These are phyloP conservation scores for Eupeodes corollae DNA, from an alignment of 1,140 invertebrate genomes.

Conservation along the genomic window DNA sequence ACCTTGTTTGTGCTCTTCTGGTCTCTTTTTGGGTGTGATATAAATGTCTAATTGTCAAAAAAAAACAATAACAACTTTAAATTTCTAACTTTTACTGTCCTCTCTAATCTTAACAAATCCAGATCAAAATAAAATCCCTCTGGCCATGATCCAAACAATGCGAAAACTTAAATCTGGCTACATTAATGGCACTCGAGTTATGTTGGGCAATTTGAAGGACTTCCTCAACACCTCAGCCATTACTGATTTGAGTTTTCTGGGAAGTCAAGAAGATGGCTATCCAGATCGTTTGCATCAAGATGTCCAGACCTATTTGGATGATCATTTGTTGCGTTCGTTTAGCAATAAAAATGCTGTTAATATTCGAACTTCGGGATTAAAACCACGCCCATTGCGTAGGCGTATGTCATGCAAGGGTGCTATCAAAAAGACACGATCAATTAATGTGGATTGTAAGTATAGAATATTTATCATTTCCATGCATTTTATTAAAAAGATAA, in stretches of 20 bases:
- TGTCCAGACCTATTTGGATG: constrained; percentile 78
- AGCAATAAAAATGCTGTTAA: constrained; percentile 58
- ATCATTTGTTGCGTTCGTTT: constrained; percentile 70
- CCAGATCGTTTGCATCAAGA: constrained; percentile 73
- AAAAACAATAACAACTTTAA: neutral
- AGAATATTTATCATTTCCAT: constrained; percentile 2
- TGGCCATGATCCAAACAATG: constrained; percentile 93
- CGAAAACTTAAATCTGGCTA: constrained; percentile 98
- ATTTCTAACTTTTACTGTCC: constrained; percentile 6
- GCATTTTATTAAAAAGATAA: neutral
- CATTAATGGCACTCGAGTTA: constrained; percentile 93
- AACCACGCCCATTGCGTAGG: constrained; percentile 46
- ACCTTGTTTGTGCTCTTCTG: too few species aligned
- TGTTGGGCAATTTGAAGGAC: constrained; percentile 78
- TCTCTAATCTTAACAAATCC: constrained; percentile 19
- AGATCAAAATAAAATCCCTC: constrained; percentile 86
- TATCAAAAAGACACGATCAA: constrained; percentile 76
- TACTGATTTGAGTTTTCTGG: constrained; percentile 88
- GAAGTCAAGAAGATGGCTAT: constrained; percentile 80
- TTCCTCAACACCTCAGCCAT: constrained; percentile 93
- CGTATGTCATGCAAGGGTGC: constrained; percentile 75
- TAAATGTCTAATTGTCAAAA: too few species aligned
- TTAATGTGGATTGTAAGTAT: constrained; percentile 67
- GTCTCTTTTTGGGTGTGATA: too few species aligned
- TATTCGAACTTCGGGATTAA: constrained; percentile 40